Evolutionary conservation across 2,113 vertebrate species (phyloP), one percentile per base, ranked within the genome.

Genomic region (Zonotrichia leucophrys): DNA sequence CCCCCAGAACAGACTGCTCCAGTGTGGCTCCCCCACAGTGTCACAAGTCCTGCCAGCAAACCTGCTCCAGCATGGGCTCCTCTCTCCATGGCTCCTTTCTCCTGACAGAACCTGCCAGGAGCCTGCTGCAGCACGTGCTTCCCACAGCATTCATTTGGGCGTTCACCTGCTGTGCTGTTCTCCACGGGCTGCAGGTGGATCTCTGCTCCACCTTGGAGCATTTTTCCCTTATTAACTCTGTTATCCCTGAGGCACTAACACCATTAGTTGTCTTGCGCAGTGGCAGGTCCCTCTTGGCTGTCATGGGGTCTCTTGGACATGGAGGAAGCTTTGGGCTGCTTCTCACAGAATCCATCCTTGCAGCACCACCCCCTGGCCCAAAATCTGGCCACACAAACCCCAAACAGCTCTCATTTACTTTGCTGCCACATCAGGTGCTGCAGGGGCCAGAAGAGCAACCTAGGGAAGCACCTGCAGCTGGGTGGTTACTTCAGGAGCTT

Each of bases 291-390:
- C 30, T 66, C 25, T 21, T 74, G 47, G 21, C 30, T 69, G 8
- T 52, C 10, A 17, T 5, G 21, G 41, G 8, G 2, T 55, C 5
- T 69, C 41, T 76, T 0, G 0, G n/a, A 55, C 31, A 9, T 2
- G 20, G 35, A 69, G 31, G 41, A 69, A 62, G 16, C 30, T 49
- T 62, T 6, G 5, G 30, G 25, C 22, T 56, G 55, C 63, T 69
- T 69, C 47, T 83, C 41, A 31, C 30, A 63, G 41, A 49, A 55
- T 10, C 22, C 17, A 19, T 53, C 25, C 47, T 60, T 55, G 25
- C 15, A 62, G 55, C 12, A 4, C 22, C 8, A 2, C 18, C 12
- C 23, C 14, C 39, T 7, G 16, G 15, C 12, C 47, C n/a, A 55
- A 68, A 69, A 22, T 22, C 30, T 15, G 12, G 35, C 49, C 63